phyloP scores from a whole-genome alignment of 2,113 vertebrate genomes.

The Grallaria varia region DNA sequence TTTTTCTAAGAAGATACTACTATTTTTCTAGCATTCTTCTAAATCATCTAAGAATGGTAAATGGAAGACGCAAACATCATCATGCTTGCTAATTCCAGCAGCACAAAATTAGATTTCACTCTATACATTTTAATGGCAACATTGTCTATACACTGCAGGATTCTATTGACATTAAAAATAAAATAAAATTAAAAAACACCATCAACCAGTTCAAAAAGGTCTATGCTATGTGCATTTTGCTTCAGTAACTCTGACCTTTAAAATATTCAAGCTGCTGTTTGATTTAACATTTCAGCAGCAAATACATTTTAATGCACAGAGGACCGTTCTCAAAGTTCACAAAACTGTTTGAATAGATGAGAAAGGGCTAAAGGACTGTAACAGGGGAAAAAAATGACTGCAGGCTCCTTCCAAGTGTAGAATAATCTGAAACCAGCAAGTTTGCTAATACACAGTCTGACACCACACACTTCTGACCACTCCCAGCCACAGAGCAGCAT shows the following conservation, averaged over 20 bases:
- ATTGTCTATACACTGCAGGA: neutral
- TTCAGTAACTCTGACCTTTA: conserved; percentile 57
- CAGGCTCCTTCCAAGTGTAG: neutral
- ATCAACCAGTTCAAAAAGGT: neutral
- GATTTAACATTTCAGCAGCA: conserved; percentile 55
- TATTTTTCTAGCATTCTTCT: neutral
- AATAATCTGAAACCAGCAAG: neutral
- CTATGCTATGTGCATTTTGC: neutral
- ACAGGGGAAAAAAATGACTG: neutral
- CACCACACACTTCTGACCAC: neutral
- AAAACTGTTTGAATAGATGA: conserved; percentile 6
- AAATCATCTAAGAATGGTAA: neutral
- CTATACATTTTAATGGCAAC: neutral
- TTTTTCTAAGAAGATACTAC: neutral
- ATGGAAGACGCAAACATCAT: neutral
- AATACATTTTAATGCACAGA: conserved; percentile 48
- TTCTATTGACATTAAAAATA: neutral
- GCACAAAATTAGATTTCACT: neutral
- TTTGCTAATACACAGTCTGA: neutral
- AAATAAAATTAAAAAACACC: too few species aligned
- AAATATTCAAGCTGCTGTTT: conserved; percentile 19
- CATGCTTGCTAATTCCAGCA: neutral
- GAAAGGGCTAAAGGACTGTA: neutral
- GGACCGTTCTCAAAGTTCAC: conserved; percentile 63
- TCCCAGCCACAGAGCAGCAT: neutral